Evolutionary conservation across 2,797 vertebrate species (phyloP).

Genomic region (Brotula barbata): DNA sequence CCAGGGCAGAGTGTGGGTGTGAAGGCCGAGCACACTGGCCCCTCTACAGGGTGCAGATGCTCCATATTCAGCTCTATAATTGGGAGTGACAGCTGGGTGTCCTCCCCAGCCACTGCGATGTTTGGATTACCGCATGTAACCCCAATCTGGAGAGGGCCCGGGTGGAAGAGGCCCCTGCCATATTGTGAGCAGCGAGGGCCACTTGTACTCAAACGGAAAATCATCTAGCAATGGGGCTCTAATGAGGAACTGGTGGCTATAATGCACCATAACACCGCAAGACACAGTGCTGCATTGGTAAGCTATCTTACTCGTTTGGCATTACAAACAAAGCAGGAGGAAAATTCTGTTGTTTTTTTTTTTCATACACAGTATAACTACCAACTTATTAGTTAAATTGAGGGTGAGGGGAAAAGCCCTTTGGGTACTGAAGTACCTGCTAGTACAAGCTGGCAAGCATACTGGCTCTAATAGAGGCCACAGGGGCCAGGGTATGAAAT

Average conservation of each 20-base stretch:
- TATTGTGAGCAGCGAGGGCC: constrained; percentile 70
- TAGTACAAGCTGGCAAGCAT: constrained; percentile 77
- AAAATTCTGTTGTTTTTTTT: not conserved
- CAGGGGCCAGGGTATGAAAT: constrained; percentile 77
- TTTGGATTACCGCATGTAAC: constrained; percentile 70
- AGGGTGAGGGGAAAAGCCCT: constrained; percentile 15
- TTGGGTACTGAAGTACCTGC: constrained; percentile 69
- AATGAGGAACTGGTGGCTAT: constrained; percentile 74
- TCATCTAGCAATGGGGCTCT: constrained; percentile 67
- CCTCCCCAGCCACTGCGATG: constrained; percentile 59
- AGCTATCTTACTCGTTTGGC: not conserved
- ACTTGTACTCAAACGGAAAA: constrained; percentile 66
- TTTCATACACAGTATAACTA: constrained; percentile 8
- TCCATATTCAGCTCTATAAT: constrained; percentile 79
- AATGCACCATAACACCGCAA: constrained; percentile 40
- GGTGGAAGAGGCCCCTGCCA: constrained; percentile 65
- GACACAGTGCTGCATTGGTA: constrained; percentile 2
- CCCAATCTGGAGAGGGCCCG: constrained; percentile 66
- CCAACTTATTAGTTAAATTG: constrained; percentile 28
- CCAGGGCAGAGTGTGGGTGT: constrained; percentile 32
- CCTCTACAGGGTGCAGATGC: constrained; percentile 57
- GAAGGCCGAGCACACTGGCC: constrained; percentile 56
- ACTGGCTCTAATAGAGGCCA: constrained; percentile 76
- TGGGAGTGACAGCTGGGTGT: constrained; percentile 78
- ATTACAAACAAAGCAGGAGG: not conserved